Evolutionary conservation across 2,797 vertebrate genomes (phyloP), one percentile per base, ranked within the genome.

Genomic region (Schizopygopsis pylzovi): DNA sequence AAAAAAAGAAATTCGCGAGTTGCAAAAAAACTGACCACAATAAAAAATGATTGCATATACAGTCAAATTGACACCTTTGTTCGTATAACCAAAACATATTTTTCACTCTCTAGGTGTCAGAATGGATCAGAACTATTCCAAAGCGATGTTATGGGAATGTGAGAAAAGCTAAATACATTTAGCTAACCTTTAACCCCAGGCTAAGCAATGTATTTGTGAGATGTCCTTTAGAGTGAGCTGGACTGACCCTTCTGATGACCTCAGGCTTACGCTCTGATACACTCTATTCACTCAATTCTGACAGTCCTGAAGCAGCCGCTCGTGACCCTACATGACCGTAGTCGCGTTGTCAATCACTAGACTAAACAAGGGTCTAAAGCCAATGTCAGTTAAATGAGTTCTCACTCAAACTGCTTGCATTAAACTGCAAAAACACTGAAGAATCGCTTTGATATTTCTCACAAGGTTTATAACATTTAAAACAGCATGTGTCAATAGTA

Each of bases 321-420:
- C 59, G 87, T 68, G 47, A 45, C 85, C 79, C 77, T 67, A 77
- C 82, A 81, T 9, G 25, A 83, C 75, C 76, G 39, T 72, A 87
- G 83, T 85, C 22, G 71, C 70, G 63, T n/a, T 87, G 87, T 82
- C 81, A 88, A 70, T 89, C 89, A 89, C 72, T 81, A 45, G 37
- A 39, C 52, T 15, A 61, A 77, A 65, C 5, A 43, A 63, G 8
- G 9, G 43, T 56, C 85, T 75, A 86, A 88, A 83, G 82, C 70
- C 76, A 87, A 78, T 68, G 87, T 85, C 82, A 79, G 18, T 59
- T 83, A 43, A 79, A 45, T n/a, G 13, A 45, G 39, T 43, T 77
- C 54, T 12, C 56, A 45, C n/a, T 79, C n/a, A 45, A 45, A 79
- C 13, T 25, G 20, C 52, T n/a, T 52, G 18, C 28, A 7, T 37